A percentile compares a stretch with the other conserved stretches of the same genome.
Evolutionary conservation across 2,797 vertebrate genomes (phyloP).

Genomic region (Hyperoplus lanceolatus): DNA sequence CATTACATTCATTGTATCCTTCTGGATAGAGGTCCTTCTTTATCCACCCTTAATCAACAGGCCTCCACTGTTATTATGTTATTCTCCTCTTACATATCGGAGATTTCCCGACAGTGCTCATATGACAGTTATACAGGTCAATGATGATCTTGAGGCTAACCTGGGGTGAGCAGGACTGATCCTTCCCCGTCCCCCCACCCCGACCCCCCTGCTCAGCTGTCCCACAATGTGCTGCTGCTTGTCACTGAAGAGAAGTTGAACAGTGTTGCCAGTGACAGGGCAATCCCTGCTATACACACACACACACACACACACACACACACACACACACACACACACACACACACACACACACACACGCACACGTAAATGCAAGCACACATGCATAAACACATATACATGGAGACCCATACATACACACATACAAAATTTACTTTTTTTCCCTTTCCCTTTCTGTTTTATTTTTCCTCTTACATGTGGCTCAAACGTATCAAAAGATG

Average conservation of each 20-base stretch:
- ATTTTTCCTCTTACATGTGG: no score
- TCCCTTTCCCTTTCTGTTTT: no score
- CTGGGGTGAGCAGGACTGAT: constrained; percentile 66
- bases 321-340: not conserved
- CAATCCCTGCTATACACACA: constrained; percentile 58
- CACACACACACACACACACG: constrained; percentile 1
- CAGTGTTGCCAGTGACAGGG: constrained; percentile 78
- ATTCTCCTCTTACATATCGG: constrained; percentile 68
- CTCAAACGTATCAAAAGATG: not conserved
- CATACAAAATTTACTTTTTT: no score
- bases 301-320: constrained; percentile 13
- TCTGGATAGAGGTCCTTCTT: constrained; percentile 20
- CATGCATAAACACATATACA: no score
- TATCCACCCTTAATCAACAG: constrained; percentile 49
- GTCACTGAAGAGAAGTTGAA: constrained; percentile 84
- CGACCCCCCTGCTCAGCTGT: constrained; percentile 88
- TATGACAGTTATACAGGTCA: constrained; percentile 71
- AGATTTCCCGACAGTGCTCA: constrained; percentile 70
- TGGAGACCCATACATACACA: not conserved
- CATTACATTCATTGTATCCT: not conserved
- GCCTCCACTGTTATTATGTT: constrained; percentile 64
- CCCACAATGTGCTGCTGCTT: constrained; percentile 93
- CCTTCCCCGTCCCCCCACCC: constrained; percentile 22
- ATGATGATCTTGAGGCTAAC: constrained; percentile 75
- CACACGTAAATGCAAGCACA: no score